These are phyloP conservation scores for Neotoma lepida DNA, from an alignment of 2,113 vertebrate species.

Conservation along the genomic window DNA sequence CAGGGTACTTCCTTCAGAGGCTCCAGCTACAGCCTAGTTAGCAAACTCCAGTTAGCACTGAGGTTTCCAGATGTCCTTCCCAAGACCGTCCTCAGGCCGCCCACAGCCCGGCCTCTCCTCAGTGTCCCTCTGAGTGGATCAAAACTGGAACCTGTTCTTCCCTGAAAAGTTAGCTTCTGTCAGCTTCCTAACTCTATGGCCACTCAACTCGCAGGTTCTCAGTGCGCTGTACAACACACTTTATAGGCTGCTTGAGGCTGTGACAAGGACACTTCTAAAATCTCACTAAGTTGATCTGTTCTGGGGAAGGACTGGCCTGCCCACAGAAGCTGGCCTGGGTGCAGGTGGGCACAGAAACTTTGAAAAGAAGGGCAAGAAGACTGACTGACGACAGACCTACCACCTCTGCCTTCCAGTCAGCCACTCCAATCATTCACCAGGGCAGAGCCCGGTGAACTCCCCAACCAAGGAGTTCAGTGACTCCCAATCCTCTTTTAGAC, in stretches of 20 bases:
- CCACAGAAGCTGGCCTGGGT: not conserved
- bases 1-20: not conserved
- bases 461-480: constrained; percentile 13
- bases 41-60: not conserved
- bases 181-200: not conserved
- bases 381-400: no score
- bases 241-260: not conserved
- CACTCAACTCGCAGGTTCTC: not conserved
- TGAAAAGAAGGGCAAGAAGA: accelerated
- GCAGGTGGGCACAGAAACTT: not conserved
- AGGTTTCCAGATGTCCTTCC: not conserved
- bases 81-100: not conserved
- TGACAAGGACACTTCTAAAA: not conserved
- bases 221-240: not conserved
- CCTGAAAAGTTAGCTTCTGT: not conserved
- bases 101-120: not conserved
- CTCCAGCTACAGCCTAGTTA: not conserved
- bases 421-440: not conserved
- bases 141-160: not conserved
- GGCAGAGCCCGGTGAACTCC: constrained; percentile 1
- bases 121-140: not conserved
- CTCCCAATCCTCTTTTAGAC: not conserved
- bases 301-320: not conserved
- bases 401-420: not conserved
- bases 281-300: not conserved